Evolutionary conservation across 2,888 invertebrate species (phyloP), one percentile per base, ranked within the genome.

Genomic region (Lycophotia porphyrea): DNA sequence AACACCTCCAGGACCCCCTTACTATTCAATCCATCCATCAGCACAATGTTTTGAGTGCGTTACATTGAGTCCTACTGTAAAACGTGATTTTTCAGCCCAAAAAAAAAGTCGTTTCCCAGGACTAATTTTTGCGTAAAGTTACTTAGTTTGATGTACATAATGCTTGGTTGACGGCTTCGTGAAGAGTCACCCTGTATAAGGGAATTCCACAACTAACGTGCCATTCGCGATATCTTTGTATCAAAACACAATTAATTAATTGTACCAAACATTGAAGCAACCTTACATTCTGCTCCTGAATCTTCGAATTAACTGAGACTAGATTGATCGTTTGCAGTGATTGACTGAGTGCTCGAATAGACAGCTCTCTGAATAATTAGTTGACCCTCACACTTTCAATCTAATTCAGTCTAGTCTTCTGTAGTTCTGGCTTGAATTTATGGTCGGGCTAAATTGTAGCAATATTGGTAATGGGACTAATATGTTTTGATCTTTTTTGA

Each of bases 291-390:
- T 15, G 27, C 34, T 60, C 11, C 31, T 36, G 21, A 31, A 44
- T 68, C 65, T 69, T 52, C 13, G 21, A 69, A 9, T 39, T 44
- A 63, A 67, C 36, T 34, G 55, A 63, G 52, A 31, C 24, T 15
- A 72, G 77, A 82, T 72, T 52, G 44, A 82, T 78, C 49, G 69
- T 73, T 65, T 44, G 66, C 52, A 36, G 73, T 76, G 78, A 85
- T 80, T 71, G 80, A 85, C 64, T 21, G 60, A 71, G 52, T 21
- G 15, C n/a, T 70, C 34, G 21, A 63, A 34, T 7, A 5, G 63
- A 70, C 27, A 44, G 58, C 58, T 47, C 39, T 55, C 27, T 47
- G 70, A 73, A 73, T 73, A 70, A 78, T 78, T 58, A 73, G 44
- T 21, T 34, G 61, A n/a, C 9, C 18, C 5, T 72, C 44, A 47